phyloP scores from a whole-genome alignment of 2,797 vertebrate genomes.

The Poecilia wingei region DNA sequence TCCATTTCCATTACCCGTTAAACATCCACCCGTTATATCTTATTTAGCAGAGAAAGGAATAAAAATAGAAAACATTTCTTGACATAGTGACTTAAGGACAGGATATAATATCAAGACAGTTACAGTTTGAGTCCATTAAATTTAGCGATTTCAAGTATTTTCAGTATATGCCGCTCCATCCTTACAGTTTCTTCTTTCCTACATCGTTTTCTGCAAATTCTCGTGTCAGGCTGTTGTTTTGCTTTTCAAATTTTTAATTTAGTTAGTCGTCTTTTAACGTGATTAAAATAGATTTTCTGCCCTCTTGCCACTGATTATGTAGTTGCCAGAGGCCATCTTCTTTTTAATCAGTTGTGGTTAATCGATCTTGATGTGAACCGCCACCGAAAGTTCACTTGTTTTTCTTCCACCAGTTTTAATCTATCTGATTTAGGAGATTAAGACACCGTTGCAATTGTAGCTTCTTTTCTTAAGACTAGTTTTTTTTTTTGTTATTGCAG shows the following conservation, averaged over 20 bases:
- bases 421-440: not conserved
- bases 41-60: not conserved
- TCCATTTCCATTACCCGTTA: not conserved
- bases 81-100: not conserved
- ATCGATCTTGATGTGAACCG: not conserved
- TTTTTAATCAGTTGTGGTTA: conserved; percentile 6
- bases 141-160: conserved; percentile 3
- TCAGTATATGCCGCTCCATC: not conserved
- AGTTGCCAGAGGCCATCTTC: not conserved
- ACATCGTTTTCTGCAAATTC: conserved; percentile 41
- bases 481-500: not conserved
- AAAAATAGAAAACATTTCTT: not conserved
- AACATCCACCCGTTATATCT: not conserved
- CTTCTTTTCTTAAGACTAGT: not conserved
- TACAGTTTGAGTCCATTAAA: conserved; percentile 2
- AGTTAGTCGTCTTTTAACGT: not conserved
- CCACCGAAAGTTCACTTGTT: not conserved
- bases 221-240: conserved; percentile 4
- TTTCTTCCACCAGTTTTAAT: not conserved
- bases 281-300: not conserved
- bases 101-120: not conserved
- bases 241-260: not conserved
- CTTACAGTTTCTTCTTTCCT: conserved; percentile 5
- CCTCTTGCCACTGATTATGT: not conserved
- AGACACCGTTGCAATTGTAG: conserved; percentile 1